Evolutionary conservation across 2,888 invertebrate genomes (phyloP).

Genomic region (Liopterus haemorrhoidalis): DNA sequence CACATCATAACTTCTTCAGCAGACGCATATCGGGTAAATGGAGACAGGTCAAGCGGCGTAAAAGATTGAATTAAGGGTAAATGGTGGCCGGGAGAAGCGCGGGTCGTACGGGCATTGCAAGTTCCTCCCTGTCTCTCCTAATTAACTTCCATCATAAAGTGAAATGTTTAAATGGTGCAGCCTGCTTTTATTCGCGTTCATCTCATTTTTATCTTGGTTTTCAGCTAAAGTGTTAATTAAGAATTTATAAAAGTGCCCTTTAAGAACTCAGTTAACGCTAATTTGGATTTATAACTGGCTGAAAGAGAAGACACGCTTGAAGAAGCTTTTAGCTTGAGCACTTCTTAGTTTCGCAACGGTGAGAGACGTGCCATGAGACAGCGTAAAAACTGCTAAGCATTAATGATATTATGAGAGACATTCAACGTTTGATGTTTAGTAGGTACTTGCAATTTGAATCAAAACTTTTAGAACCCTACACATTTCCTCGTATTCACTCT

Average conservation of each 20-base stretch:
- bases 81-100: not conserved
- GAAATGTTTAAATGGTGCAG: slow-evolving; percentile 15
- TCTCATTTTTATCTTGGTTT: slow-evolving; percentile 24
- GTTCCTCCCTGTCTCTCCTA: slow-evolving; percentile 17
- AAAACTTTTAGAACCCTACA: too few relatives aligned
- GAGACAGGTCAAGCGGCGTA: not conserved
- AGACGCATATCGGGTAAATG: too few relatives aligned
- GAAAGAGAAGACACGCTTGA: slow-evolving; percentile 18
- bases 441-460: too few relatives aligned
- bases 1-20: too few relatives aligned
- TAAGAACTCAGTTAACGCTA: slow-evolving; percentile 24
- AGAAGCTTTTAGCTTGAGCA: slow-evolving; percentile 13
- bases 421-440: too few relatives aligned
- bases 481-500: too few relatives aligned
- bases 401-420: too few relatives aligned
- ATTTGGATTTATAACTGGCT: slow-evolving; percentile 24
- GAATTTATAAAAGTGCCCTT: slow-evolving; percentile 25
- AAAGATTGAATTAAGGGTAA: not conserved
- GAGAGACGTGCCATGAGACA: too few relatives aligned
- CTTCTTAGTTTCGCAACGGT: too few relatives aligned
- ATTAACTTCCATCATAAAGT: slow-evolving; percentile 22
- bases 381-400: too few relatives aligned
- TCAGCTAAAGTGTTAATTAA: slow-evolving; percentile 24
- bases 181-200: not conserved
- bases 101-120: not conserved